Evolutionary conservation across 1,140 invertebrate species (phyloP), one percentile per base, ranked within the genome.

Genomic region (Drosophila mayri): DNA sequence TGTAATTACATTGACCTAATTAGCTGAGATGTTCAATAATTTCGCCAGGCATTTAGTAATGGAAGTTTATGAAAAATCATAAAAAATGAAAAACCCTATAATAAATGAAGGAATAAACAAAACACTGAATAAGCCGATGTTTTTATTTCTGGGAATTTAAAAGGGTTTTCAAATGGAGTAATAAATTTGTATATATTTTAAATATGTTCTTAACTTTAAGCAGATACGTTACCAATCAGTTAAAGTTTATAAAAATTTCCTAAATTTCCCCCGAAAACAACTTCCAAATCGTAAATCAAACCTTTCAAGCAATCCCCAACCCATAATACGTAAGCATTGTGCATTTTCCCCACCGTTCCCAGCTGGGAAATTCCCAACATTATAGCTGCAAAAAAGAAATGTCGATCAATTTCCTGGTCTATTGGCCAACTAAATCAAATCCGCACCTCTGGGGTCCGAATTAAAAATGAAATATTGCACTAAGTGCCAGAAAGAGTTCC

Each of bases 11-110:
- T 91, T 83, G 73, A 87, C 80, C 84, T 87, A 76, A 91, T 87
- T 83, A 84, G 80, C 77, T 91, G 88, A 81, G 68, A 88, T 61
- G 85, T 88, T 88, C 44, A 90, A 88, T 88, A 75, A 88, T 90
- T 88, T 88, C 85, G 81, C 61, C 62, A 81, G 55, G 81, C 85
- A 88, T 90, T 88, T 90, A 88, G 85, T 76, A 83, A 63, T 47
- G 64, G 57, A 25, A 76, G 52, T 79, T 49, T 37, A 47, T 58
- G 58, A 47, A 54, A 64, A 73, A 49, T 43, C 61, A 68, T 66
- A 37, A 47, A 59, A 73, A 76, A 54, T 49, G 62, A 35, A 22
- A 65, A 59, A 57, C 79, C 61, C 70, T 72, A 75, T 73, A 90
- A 73, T 81, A 88, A 85, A 88, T 64, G 50, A 81, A 88, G 75